Base-by-base conservation (phyloP, 2,113 vertebrate species). In the Macquaria ambigua region DNA sequence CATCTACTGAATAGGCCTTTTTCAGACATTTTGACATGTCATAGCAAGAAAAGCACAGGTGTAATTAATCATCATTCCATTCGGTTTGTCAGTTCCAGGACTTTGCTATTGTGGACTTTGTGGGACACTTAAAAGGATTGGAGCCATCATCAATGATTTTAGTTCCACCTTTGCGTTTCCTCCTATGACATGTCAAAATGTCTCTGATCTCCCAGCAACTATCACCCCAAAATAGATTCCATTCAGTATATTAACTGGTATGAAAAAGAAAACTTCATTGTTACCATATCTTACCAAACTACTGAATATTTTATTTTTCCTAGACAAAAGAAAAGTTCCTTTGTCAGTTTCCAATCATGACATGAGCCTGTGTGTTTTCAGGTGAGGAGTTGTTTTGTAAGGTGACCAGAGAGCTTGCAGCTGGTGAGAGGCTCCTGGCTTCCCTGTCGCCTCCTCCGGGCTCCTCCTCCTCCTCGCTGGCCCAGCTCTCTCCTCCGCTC, bases 311-410 rank as follows among this genome's bases (percentile, higher is more conserved):
- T 53, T 34, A 37, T 15, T 71, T 4, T 53, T 71, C 18, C 20
- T 43, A 0, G 9, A 16, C 21, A 18, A 25, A 56, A 5, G 6
- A 37, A 56, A 18, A 52, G 23, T 20, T 37, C 25, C 25, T 2
- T 12, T 43, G 4, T 56, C 11, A 21, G 4, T 3, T 37, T 73
- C 11, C 59, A 25, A 0, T 23, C 6, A 1, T 64, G 58, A 72
- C 20, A 10, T 7, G 1, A 50, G 5, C 4, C 15, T 71, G 1
- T 82, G 59, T 73, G 21, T 84, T 56, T 81, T 77, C 93, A 99
- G 98, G 95, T 25, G 95, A 96, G 1, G 88, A 94, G 31, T 88
- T 99, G 84, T 99, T 96, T 96, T 99, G 98, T 91, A 97, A 96
- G 89, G 94, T 97, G 43, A 97, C 93, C 9, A 93, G 90, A 0